Evolutionary conservation across 2,888 invertebrate species (phyloP), one percentile per base, ranked within the genome.

Genomic region (Saturnia japonica): DNA sequence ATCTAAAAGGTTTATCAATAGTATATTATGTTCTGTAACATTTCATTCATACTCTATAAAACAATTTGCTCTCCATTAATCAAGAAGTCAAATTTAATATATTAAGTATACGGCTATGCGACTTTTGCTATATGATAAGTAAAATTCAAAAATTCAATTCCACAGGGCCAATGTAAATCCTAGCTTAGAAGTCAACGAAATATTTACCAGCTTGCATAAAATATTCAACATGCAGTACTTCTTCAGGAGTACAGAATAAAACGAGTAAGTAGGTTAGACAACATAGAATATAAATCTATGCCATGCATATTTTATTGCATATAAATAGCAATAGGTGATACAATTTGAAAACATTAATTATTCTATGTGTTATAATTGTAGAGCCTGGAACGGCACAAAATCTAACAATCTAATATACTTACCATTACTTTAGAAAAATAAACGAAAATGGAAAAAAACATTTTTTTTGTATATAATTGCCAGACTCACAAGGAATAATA

Each of bases 191-290:
- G 79, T 78, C 74, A 75, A 68, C 72, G 70, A 70, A 75, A 73
- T 76, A 73, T 78, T 73, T 76, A 60, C 14, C 57, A 14, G 77
- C 76, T 76, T 79, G 74, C 80, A 80, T 83, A 79, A 75, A 76
- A 76, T 79, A 82, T 83, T 81, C 82, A 77, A 76, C 77, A 73
- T 60, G 74, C 77, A 80, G 82, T 78, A 80, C 76, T 85, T 84
- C 83, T 85, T 83, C 82, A 85, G 43, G 57, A 8, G 25, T 22
- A 40, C 62, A 68, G 47, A 71, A 62, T 62, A 19, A 69, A 69
- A 47, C 69, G 72, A 57, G n/a, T 28, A 68, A 70, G 72, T 70
- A 70, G 71, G 73, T 72, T 60, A 60, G 28, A 60, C 25, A 60
- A 60, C 25, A 28, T 60, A 12, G 57, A 2, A 60, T 3, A 14